Evolutionary conservation across 2,113 vertebrate genomes (phyloP).

Genomic region (Anoplopoma fimbria): DNA sequence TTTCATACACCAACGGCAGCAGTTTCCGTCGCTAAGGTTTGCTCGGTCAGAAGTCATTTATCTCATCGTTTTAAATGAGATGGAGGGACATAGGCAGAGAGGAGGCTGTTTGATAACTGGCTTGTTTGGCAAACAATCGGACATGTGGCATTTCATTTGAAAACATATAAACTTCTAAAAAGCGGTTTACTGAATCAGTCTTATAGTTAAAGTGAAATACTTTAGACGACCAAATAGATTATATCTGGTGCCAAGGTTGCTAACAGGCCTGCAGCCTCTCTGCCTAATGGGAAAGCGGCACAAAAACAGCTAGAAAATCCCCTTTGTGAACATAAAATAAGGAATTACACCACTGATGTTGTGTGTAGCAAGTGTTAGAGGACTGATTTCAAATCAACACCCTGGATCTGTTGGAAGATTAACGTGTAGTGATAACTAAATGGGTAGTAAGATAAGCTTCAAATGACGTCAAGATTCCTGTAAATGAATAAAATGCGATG

Average conservation of each 20-base stretch:
- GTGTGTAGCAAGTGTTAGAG: not conserved
- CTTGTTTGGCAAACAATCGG: constrained; percentile 31
- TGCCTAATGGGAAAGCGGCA: not conserved
- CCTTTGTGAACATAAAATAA: not conserved
- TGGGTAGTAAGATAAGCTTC: not conserved
- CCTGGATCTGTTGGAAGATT: not conserved
- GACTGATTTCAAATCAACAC: not conserved
- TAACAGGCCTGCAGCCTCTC: not conserved
- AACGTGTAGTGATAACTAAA: not conserved
- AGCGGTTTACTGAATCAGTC: not conserved
- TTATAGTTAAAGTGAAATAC: not conserved
- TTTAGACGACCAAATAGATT: constrained; percentile 7
- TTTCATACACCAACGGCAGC: constrained; percentile 23
- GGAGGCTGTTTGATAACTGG: constrained; percentile 2
- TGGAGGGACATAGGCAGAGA: not conserved
- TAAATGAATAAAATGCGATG: not conserved
- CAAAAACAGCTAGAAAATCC: not conserved
- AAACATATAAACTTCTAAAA: not conserved
- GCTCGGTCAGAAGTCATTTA: constrained; percentile 15
- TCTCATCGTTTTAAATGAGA: constrained; percentile 17
- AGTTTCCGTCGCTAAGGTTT: constrained; percentile 26
- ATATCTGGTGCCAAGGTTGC: not conserved
- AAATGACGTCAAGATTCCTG: not conserved
- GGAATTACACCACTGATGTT: not conserved
- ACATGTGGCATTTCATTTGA: constrained; percentile 22